Conservation (phyloP, 2,113 vertebrate genomes). For the Engraulis encrasicolus region DNA sequence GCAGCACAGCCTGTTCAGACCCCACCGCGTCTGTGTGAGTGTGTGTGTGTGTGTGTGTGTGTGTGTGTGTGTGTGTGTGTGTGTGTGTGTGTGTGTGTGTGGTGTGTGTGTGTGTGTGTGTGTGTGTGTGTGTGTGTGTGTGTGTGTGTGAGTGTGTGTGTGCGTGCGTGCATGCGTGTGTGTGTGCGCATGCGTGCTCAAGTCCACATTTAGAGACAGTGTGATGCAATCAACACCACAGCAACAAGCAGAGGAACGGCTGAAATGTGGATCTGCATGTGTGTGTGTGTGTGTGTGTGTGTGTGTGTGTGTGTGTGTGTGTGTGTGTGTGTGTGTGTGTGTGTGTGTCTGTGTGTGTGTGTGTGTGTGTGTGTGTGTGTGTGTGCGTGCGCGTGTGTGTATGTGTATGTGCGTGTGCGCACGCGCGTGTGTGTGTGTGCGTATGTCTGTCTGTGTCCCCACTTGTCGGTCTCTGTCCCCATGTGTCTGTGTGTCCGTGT, state of each 20-base stretch:
- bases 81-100: too few species aligned
- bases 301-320: background rate
- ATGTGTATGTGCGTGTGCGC: background rate
- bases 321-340: background rate
- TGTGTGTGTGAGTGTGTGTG: too few species aligned
- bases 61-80: too few species aligned
- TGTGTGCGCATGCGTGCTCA: too few species aligned
- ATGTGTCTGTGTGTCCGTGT: too few species aligned
- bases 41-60: too few species aligned
- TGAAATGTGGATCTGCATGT: background rate
- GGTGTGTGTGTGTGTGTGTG: too few species aligned
- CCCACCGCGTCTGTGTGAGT: too few species aligned
- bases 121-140: too few species aligned
- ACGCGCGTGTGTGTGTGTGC: background rate
- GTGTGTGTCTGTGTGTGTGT: background rate
- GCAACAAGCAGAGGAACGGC: background rate
- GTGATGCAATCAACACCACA: slow-evolving; percentile 5
- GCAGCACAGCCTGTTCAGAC: background rate
- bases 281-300: background rate
- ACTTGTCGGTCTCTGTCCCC: background rate
- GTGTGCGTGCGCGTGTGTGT: background rate
- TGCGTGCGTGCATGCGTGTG: too few species aligned
- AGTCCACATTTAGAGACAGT: background rate
- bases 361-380: background rate
- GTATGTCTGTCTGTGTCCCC: too few species aligned